A percentile compares a stretch with the other conserved stretches of the same genome.
These are phyloP conservation scores for Callinectes sapidus DNA, from an alignment of 2,888 invertebrate species.

Conservation along the genomic window DNA sequence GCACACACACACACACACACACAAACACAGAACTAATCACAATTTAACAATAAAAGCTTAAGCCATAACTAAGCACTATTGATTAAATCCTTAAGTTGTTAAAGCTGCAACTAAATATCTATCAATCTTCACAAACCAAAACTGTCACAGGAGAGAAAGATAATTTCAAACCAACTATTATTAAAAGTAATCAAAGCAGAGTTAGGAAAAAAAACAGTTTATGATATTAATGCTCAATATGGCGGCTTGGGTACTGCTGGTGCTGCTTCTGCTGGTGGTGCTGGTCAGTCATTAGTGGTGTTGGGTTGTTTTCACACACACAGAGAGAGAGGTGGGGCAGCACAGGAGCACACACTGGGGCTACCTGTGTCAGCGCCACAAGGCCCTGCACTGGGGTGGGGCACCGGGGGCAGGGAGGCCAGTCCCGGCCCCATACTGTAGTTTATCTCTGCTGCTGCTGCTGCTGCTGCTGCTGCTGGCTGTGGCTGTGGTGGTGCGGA, in stretches of 20 bases:
- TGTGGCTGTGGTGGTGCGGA: neutral
- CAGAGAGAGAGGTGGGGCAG: neutral
- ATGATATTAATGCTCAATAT: neutral
- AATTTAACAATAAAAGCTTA: neutral
- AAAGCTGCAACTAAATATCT: neutral
- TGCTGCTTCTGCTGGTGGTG: neutral
- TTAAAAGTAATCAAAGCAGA: constrained; percentile 15
- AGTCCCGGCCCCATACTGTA: neutral
- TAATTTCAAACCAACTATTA: neutral
- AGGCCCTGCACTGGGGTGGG: constrained; percentile 29
- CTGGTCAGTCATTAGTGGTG: constrained; percentile 29
- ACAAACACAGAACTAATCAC: neutral
- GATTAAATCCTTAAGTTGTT: neutral
- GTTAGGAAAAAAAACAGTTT: neutral
- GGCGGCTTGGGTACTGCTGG: neutral
- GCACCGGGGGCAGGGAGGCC: neutral
- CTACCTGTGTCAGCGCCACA: constrained; percentile 25
- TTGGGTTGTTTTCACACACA: constrained; percentile 13
- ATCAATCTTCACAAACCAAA: constrained; percentile 7
- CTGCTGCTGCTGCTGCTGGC: too few relatives aligned
- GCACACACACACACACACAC: constrained; percentile 7
- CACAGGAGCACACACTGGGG: constrained; percentile 1
- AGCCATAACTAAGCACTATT: neutral
- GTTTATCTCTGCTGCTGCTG: neutral
- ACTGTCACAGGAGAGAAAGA: neutral